Conservation (phyloP, 2,888 invertebrate species). For the Aethes cnicana region DNA sequence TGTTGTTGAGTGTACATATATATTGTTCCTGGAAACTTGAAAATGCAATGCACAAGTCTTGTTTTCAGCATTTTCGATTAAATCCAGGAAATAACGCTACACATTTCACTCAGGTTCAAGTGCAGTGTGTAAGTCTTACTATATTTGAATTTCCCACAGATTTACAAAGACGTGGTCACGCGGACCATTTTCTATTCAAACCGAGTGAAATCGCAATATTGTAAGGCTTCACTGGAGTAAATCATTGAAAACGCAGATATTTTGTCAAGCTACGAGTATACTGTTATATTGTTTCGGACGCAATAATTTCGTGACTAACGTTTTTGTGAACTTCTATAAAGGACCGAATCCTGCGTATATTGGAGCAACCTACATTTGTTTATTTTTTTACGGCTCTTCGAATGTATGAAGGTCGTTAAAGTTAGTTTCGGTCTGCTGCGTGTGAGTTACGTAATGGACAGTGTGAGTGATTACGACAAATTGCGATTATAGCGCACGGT, state of each 20-base stretch:
- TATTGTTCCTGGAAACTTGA: no score
- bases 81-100: no score
- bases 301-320: conserved; percentile 39
- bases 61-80: no score
- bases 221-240: conserved; percentile 34
- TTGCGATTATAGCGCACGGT: conserved; percentile 33
- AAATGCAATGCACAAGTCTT: no score
- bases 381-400: conserved; percentile 6
- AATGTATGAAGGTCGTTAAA: conserved; percentile 28
- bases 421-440: conserved; percentile 28
- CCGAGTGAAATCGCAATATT: conserved; percentile 44
- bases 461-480: conserved; percentile 27
- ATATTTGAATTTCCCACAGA: conserved; percentile 19
- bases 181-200: conserved; percentile 42
- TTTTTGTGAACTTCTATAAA: conserved; percentile 16
- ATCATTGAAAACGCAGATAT: conserved; percentile 38
- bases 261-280: conserved; percentile 42
- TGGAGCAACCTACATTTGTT: conserved; percentile 6
- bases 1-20: no score
- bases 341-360: conserved; percentile 1
- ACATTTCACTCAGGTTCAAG: no score
- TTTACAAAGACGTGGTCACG: conserved; percentile 38
- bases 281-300: conserved; percentile 37
- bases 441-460: conserved; percentile 20
- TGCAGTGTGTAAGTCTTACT: no score